Conservation (phyloP, 2,888 invertebrate genomes). For the Pseudococcus longispinus region DNA sequence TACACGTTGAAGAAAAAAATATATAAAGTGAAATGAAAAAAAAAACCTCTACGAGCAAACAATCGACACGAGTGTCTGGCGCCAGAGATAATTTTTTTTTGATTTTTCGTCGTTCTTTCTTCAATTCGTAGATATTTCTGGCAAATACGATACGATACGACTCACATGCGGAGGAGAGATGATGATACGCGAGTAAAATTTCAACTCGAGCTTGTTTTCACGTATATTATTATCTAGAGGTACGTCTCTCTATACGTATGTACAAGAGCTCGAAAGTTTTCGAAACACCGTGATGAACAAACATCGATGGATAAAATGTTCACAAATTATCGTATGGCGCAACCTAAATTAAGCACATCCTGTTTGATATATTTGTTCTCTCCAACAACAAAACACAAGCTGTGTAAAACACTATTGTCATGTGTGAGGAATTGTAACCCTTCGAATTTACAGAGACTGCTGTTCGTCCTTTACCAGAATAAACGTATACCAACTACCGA, state of each 20-base stretch:
- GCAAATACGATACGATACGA: neutral
- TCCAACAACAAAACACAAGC: conserved; percentile 52
- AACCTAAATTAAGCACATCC: conserved; percentile 57
- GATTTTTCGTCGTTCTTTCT: conserved; percentile 6
- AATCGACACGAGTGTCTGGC: conserved; percentile 42
- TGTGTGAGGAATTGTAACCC: conserved; percentile 55
- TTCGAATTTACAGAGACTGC: conserved; percentile 48
- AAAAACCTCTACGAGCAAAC: conserved; percentile 5
- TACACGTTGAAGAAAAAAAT: neutral
- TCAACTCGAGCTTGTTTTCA: neutral
- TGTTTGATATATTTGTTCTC: conserved; percentile 55
- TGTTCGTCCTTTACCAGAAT: neutral
- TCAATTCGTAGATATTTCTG: conserved; percentile 1
- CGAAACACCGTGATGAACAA: conserved; percentile 41
- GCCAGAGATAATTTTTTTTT: conserved; percentile 32
- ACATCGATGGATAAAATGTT: conserved; percentile 52
- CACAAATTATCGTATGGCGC: conserved; percentile 56
- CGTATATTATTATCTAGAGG: neutral
- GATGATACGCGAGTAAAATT: neutral
- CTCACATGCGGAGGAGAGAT: neutral
- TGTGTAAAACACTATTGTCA: conserved; percentile 57
- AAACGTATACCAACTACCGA: neutral
- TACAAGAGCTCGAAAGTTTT: neutral
- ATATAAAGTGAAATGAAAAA: neutral
- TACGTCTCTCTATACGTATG: too few species aligned